phyloP scores from a whole-genome alignment of 2,113 vertebrate species.

The Hystrix cristata region DNA sequence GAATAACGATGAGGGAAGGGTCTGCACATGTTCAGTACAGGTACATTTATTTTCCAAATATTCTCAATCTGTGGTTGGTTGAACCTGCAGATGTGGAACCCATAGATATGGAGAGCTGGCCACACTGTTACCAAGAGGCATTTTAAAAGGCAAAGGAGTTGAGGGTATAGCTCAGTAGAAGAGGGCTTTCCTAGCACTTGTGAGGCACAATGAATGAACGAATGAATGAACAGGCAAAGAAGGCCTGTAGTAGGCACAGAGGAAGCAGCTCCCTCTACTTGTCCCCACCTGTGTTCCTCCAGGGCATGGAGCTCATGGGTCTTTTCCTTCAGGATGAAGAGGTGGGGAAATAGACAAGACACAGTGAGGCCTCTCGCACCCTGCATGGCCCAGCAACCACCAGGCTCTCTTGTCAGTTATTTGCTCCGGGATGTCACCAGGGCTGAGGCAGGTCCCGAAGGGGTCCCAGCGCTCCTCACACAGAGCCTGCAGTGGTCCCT shows the following conservation, averaged over 20 bases:
- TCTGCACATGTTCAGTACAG: background rate
- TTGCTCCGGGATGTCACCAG: too few relatives aligned
- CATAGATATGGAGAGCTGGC: background rate
- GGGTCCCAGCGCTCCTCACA: background rate
- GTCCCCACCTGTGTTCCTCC: background rate
- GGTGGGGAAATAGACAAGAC: background rate
- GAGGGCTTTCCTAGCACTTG: background rate
- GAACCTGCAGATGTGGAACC: background rate
- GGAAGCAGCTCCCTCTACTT: background rate
- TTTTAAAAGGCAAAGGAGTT: background rate
- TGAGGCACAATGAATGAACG: background rate
- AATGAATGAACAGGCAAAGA: background rate
- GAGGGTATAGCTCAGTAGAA: background rate
- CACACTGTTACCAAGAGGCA: too few relatives aligned
- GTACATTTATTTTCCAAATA: background rate
- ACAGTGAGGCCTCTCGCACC: fast-evolving
- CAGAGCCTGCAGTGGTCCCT: background rate
- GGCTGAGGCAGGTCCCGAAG: background rate
- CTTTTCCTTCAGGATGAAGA: background rate
- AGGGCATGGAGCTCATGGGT: fast-evolving
- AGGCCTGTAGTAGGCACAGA: background rate
- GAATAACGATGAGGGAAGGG: background rate
- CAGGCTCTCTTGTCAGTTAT: background rate
- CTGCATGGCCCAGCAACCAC: background rate
- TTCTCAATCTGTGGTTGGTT: background rate